These are phyloP conservation scores for Andrena bucephala DNA, from an alignment of 2,888 invertebrate genomes.

Conservation along the genomic window DNA sequence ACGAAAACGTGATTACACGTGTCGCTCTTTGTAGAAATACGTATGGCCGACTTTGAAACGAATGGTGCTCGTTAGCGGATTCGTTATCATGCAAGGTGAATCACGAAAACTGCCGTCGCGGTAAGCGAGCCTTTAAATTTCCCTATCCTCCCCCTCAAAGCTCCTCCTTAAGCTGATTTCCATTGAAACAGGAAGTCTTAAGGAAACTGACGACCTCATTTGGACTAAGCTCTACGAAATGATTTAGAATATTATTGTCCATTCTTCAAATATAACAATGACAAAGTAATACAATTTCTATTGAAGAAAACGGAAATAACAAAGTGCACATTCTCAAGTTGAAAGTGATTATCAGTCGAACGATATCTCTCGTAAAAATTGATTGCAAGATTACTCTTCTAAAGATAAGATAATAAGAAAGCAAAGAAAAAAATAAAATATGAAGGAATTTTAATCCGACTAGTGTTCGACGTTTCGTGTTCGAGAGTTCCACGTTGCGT, in stretches of 20 bases:
- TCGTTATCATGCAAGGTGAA: conserved; percentile 77
- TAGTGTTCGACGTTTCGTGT: too few species aligned
- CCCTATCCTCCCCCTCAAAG: not conserved
- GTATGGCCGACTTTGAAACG: conserved; percentile 58
- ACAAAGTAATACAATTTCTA: too few species aligned
- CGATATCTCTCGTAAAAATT: conserved; percentile 15
- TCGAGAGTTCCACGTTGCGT: not conserved
- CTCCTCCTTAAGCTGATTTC: not conserved
- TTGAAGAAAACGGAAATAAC: too few species aligned
- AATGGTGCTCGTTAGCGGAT: conserved; percentile 78
- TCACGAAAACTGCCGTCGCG: conserved; percentile 67
- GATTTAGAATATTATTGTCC: not conserved
- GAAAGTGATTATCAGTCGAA: too few species aligned
- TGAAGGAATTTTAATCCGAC: too few species aligned
- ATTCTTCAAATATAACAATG: not conserved
- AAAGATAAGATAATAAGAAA: too few species aligned
- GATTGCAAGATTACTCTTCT: too few species aligned
- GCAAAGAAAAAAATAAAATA: too few species aligned
- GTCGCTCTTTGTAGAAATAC: conserved; percentile 19
- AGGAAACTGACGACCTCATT: conserved; percentile 8
- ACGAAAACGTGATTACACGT: not conserved
- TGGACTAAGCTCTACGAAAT: not conserved
- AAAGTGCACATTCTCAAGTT: too few species aligned
- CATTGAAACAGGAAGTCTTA: conserved; percentile 2
- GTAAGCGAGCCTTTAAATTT: conserved; percentile 47